These are phyloP conservation scores for Malurus cyaneus DNA, from an alignment of 2,113 vertebrate genomes.

Conservation along the genomic window DNA sequence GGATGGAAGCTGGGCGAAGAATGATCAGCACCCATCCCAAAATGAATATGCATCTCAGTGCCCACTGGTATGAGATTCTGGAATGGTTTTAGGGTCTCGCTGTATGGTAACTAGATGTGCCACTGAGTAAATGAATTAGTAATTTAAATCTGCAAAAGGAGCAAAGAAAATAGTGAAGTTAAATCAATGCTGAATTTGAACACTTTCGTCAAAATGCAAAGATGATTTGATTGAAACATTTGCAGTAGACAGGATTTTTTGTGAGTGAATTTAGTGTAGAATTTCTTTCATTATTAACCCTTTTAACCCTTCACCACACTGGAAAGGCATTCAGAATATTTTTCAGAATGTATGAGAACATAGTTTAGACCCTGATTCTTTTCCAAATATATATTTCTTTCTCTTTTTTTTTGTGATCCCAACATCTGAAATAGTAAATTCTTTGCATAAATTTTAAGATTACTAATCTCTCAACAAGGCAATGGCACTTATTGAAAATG, in stretches of 20 bases:
- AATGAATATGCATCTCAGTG: background rate
- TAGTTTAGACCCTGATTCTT: background rate
- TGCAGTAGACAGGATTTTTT: background rate
- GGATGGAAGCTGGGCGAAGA: background rate
- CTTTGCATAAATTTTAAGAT: background rate
- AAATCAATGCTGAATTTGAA: background rate
- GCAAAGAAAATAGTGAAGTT: background rate
- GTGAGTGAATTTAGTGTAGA: background rate
- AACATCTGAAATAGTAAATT: background rate
- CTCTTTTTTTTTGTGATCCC: background rate
- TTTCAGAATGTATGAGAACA: background rate
- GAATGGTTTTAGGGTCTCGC: background rate
- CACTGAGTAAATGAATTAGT: background rate
- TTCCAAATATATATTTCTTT: background rate
- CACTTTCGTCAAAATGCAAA: background rate
- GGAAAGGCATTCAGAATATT: background rate
- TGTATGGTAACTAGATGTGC: background rate
- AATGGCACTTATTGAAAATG: background rate
- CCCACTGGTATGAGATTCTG: background rate
- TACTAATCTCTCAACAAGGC: background rate
- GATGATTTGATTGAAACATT: background rate
- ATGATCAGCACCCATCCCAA: background rate
- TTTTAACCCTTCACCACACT: background rate
- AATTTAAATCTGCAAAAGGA: background rate
- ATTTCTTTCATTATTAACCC: background rate